These are phyloP conservation scores for Chironomus striatipennis DNA, from an alignment of 1,140 invertebrate species.

Conservation along the genomic window DNA sequence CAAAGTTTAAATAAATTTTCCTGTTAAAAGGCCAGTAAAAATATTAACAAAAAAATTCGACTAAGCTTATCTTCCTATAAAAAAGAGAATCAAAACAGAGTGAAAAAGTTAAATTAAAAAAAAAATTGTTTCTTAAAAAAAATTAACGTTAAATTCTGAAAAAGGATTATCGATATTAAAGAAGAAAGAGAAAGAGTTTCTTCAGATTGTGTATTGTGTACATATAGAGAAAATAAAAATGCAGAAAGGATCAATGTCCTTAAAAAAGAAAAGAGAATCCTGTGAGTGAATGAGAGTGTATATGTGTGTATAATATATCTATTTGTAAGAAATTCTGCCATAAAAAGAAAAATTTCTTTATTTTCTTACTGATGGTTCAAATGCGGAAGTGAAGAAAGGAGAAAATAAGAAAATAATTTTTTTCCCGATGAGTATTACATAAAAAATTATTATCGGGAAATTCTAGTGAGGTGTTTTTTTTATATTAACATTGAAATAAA, in stretches of 20 bases:
- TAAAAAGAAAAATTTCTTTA: conserved; percentile 10
- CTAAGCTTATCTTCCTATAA: neutral
- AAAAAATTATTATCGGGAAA: neutral
- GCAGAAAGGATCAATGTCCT: conserved; percentile 22
- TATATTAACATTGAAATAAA: neutral
- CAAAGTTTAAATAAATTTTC: neutral
- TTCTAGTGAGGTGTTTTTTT: neutral
- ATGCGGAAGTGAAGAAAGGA: conserved; percentile 10
- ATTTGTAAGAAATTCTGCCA: neutral
- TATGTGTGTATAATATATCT: neutral
- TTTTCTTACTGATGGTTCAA: conserved; percentile 6
- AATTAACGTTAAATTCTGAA: conserved; percentile 6
- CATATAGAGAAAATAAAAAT: neutral
- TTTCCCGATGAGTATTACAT: neutral
- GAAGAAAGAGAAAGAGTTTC: neutral
- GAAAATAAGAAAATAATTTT: neutral
- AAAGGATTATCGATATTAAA: neutral
- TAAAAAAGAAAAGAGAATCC: conserved; percentile 8
- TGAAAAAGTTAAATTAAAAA: neutral
- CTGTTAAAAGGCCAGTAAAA: conserved; percentile 3
- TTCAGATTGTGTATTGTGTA: neutral
- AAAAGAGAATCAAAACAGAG: neutral
- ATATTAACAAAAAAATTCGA: neutral
- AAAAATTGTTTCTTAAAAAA: neutral
- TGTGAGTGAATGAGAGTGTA: neutral